phyloP scores from a whole-genome alignment of 2,888 invertebrate species.

The Campaea margaritaria region DNA sequence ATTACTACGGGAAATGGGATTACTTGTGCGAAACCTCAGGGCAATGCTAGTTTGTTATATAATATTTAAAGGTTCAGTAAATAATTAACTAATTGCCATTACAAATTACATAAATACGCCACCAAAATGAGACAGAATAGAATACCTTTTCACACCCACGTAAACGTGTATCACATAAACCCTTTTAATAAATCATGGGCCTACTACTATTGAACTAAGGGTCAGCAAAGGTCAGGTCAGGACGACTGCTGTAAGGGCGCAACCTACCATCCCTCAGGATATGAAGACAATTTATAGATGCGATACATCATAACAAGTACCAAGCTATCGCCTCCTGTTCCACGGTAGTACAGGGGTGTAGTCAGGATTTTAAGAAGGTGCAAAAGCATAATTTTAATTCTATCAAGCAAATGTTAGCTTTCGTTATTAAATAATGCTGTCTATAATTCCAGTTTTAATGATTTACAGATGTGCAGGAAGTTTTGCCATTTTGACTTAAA shows the following conservation, averaged over 20 bases:
- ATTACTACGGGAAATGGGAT: too few relatives aligned
- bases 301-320: conserved; percentile 39
- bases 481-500: too few relatives aligned
- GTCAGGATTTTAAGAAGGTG: not conserved
- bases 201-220: conserved; percentile 25
- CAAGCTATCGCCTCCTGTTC: conserved; percentile 29
- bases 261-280: conserved; percentile 28
- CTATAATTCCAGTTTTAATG: too few relatives aligned
- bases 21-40: too few relatives aligned
- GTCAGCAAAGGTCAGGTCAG: conserved; percentile 29
- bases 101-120: not conserved
- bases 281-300: conserved; percentile 38
- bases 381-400: too few relatives aligned
- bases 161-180: conserved; percentile 17
- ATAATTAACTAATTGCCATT: too few relatives aligned
- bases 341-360: conserved; percentile 11
- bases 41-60: too few relatives aligned
- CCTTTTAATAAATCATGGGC: conserved; percentile 25
- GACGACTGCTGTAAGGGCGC: conserved; percentile 25
- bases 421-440: too few relatives aligned
- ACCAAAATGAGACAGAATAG: not conserved
- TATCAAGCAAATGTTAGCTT: not conserved
- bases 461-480: too few relatives aligned
- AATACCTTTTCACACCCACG: not conserved
- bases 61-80: too few relatives aligned